A percentile compares a stretch with the other conserved stretches of the same genome.
Evolutionary conservation across 2,888 invertebrate species (phyloP).

Genomic region (Steinernema scapterisci): DNA sequence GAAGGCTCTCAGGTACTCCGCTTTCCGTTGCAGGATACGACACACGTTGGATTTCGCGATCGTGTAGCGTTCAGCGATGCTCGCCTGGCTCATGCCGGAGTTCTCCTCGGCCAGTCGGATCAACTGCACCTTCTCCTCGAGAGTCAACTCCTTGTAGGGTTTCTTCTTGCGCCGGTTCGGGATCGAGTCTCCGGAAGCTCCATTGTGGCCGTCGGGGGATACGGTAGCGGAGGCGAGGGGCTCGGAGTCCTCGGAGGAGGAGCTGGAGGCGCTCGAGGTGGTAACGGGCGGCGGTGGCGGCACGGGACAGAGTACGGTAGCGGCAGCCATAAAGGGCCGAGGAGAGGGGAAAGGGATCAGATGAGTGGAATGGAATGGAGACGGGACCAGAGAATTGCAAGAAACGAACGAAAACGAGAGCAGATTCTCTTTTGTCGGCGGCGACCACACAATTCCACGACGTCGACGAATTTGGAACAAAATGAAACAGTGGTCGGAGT

Average conservation of each 20-base stretch:
- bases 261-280: slow-evolving; percentile 11
- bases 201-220: not conserved
- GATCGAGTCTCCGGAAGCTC: not conserved
- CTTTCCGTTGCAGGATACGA: slow-evolving; percentile 60
- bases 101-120: slow-evolving; percentile 62
- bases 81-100: slow-evolving; percentile 57
- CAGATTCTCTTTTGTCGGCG: slow-evolving; percentile 27
- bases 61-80: slow-evolving; percentile 59
- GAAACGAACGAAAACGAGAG: slow-evolving; percentile 29
- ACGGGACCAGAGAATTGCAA: not conserved
- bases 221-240: slow-evolving; percentile 24
- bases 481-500: slow-evolving; percentile 30
- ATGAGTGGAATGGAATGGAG: not conserved
- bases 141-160: slow-evolving; percentile 64
- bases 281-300: not conserved
- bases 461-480: slow-evolving; percentile 32
- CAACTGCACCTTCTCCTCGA: slow-evolving; percentile 61
- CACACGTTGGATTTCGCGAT: slow-evolving; percentile 65
- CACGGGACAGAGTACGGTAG: slow-evolving; percentile 31
- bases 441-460: slow-evolving; percentile 33
- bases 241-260: slow-evolving; percentile 21
- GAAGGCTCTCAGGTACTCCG: slow-evolving; percentile 57
- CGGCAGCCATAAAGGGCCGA: slow-evolving; percentile 15
- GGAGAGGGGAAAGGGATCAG: not conserved
- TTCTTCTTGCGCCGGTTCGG: slow-evolving; percentile 52